Conservation (phyloP, 2,113 vertebrate species). For the Leptobrachium leishanense region DNA sequence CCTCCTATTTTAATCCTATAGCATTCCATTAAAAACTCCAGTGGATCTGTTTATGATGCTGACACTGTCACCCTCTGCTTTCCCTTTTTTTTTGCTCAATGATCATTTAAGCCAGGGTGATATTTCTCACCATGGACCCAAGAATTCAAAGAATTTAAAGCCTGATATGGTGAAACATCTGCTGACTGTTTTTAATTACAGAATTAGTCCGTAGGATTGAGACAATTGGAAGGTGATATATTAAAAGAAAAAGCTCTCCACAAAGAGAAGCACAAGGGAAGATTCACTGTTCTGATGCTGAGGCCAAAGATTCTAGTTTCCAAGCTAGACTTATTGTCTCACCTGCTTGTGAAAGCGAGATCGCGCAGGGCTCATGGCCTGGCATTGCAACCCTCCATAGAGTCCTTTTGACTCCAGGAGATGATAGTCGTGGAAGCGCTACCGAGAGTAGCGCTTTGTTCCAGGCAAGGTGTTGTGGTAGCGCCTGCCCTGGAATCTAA, state of each 20-base stretch:
- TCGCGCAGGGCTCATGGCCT: no score
- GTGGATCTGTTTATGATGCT: no score
- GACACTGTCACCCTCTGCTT: constrained; percentile 16
- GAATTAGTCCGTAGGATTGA: constrained; percentile 18
- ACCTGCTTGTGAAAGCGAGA: no score
- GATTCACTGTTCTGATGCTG: constrained; percentile 14
- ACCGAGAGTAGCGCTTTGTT: no score
- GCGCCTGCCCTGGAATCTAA: no score
- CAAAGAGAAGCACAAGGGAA: constrained; percentile 26
- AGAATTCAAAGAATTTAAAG: constrained; percentile 28
- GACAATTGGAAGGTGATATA: constrained; percentile 16
- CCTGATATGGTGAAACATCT: constrained; percentile 31
- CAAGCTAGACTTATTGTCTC: not conserved
- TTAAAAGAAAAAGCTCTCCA: constrained; percentile 9
- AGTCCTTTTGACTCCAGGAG: no score
- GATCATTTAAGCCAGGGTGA: constrained; percentile 29
- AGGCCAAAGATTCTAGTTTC: not conserved
- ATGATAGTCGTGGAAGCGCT: no score
- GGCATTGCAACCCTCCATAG: no score
- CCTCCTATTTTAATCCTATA: no score
- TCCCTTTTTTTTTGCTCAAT: constrained; percentile 2
- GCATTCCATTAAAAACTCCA: no score
- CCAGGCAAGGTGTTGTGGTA: no score
- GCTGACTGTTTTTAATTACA: constrained; percentile 23
- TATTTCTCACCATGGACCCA: constrained; percentile 33